phyloP scores from a whole-genome alignment of 2,113 vertebrate genomes.

The Epinephelus fuscoguttatus region DNA sequence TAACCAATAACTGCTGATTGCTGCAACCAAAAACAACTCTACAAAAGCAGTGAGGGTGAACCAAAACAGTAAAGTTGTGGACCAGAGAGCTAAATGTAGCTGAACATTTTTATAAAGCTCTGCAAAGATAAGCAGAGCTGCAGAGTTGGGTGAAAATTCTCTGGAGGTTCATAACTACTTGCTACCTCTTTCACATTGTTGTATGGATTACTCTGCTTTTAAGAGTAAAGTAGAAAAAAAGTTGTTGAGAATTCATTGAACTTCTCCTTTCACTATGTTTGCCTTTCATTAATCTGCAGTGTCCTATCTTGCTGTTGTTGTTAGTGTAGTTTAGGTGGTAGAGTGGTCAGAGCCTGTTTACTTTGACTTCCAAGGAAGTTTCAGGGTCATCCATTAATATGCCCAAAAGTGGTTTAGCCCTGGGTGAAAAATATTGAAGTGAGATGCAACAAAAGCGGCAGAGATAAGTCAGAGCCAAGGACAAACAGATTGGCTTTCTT shows the following conservation, averaged over 20 bases:
- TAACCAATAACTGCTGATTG: too few relatives aligned
- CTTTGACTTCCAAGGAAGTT: constrained; percentile 63
- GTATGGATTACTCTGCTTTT: background rate
- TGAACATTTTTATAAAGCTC: too few relatives aligned
- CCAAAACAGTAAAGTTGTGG: too few relatives aligned
- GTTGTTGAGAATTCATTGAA: background rate
- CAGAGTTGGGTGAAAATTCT: too few relatives aligned
- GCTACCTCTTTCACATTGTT: too few relatives aligned
- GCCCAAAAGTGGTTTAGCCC: constrained; percentile 71
- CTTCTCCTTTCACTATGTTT: background rate
- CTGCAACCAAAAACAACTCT: too few relatives aligned
- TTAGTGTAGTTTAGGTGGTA: constrained; percentile 1
- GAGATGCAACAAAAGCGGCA: constrained; percentile 61
- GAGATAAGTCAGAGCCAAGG: constrained; percentile 76
- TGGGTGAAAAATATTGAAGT: constrained; percentile 72
- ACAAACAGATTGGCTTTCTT: constrained; percentile 70
- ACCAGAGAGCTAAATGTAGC: too few relatives aligned
- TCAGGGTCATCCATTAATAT: constrained; percentile 76
- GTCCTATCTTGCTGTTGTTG: constrained; percentile 15
- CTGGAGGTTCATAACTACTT: too few relatives aligned
- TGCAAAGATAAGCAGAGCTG: too few relatives aligned
- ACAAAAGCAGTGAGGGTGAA: too few relatives aligned
- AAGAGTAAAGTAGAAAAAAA: background rate
- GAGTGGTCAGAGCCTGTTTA: constrained; percentile 57
- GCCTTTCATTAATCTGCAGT: constrained; percentile 12